phyloP scores from a whole-genome alignment of 2,797 vertebrate species.

The Cuniculus paca region DNA sequence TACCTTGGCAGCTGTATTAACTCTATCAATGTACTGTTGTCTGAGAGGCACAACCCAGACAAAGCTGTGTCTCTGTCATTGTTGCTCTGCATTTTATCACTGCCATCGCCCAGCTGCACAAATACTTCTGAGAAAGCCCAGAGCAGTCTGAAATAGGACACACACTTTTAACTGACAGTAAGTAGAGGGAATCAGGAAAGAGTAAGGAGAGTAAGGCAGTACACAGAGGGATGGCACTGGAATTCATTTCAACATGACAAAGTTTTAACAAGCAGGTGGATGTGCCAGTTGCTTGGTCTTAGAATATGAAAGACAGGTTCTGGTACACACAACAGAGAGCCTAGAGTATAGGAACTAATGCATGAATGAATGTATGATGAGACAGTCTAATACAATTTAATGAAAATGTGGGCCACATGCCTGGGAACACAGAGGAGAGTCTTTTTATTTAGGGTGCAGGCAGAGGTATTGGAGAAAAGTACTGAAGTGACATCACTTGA shows the following conservation, averaged over 20 bases:
- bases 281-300: neutral
- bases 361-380: accelerated
- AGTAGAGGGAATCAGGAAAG: neutral
- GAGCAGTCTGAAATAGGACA: neutral
- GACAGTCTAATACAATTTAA: neutral
- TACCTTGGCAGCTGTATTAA: neutral
- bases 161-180: neutral
- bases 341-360: neutral
- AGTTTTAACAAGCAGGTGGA: neutral
- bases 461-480: neutral
- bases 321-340: neutral
- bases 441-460: neutral
- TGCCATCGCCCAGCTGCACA: neutral
- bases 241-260: neutral
- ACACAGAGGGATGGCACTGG: neutral
- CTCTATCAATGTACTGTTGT: neutral
- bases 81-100: neutral
- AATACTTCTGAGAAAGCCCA: neutral
- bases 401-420: neutral
- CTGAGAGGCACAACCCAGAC: neutral
- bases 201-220: neutral
- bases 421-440: neutral
- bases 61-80: too few relatives aligned
- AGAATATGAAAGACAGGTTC: neutral
- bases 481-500: neutral